phyloP scores from a whole-genome alignment of 2,113 vertebrate species.

The Python bivittatus region DNA sequence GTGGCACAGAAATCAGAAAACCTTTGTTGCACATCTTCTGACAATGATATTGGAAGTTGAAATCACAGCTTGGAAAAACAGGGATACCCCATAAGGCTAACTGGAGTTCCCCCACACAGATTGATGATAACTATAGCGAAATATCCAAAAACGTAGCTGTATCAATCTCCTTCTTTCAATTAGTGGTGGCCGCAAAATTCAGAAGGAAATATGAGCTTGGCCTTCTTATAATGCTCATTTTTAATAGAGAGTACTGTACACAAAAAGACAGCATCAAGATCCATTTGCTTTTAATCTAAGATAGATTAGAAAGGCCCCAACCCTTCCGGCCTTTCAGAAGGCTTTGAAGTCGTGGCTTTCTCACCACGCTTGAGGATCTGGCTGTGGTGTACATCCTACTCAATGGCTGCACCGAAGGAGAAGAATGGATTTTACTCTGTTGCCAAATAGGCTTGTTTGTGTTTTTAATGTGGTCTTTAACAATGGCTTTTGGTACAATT shows the following conservation, averaged over 20 bases:
- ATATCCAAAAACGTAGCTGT: not conserved
- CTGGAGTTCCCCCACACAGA: not conserved
- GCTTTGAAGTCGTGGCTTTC: not conserved
- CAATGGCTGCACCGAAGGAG: not conserved
- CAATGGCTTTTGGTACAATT: not conserved
- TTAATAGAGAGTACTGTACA: not conserved
- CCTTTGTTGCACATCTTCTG: not conserved
- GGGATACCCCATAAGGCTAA: not conserved
- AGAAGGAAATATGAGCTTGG: not conserved
- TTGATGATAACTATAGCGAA: not conserved
- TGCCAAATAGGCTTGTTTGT: not conserved
- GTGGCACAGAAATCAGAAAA: not conserved
- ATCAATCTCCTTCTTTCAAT: not conserved
- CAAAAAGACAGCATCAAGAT: not conserved
- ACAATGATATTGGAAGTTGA: not conserved
- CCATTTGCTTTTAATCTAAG: not conserved
- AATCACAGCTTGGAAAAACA: not conserved
- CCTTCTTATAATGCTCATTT: not conserved
- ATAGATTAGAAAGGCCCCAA: not conserved
- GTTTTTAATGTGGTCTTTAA: not conserved
- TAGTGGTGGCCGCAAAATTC: not conserved
- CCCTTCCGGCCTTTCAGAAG: not conserved
- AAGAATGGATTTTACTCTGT: not conserved
- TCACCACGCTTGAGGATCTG: not conserved
- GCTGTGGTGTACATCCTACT: not conserved